phyloP scores from a whole-genome alignment of 2,113 vertebrate genomes.

The Gymnobelideus leadbeateri region DNA sequence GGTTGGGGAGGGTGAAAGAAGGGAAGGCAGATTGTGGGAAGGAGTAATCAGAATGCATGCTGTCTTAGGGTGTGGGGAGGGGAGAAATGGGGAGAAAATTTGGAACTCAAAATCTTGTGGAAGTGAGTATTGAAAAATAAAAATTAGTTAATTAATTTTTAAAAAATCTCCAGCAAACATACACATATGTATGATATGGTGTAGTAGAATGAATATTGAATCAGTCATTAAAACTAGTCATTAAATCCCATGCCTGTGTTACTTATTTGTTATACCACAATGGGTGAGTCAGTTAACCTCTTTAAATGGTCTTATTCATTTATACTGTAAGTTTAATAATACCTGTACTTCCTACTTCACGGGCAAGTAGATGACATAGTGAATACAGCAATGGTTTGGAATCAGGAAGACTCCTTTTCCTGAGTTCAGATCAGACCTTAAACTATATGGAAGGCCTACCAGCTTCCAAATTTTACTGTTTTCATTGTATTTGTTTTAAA shows the following conservation, averaged over 20 bases:
- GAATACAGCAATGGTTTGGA: background rate
- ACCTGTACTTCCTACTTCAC: background rate
- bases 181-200: background rate
- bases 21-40: too few species aligned
- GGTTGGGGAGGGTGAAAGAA: too few species aligned
- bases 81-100: too few species aligned
- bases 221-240: background rate
- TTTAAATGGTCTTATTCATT: background rate
- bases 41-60: too few species aligned
- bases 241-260: background rate
- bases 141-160: too few species aligned
- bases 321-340: background rate
- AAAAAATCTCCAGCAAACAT: background rate
- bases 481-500: constrained; percentile 12
- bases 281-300: background rate
- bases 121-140: too few species aligned
- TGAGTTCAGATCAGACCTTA: too few species aligned
- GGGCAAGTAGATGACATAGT: background rate
- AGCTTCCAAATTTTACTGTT: background rate
- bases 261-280: background rate
- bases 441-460: too few species aligned
- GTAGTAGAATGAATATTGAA: background rate
- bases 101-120: too few species aligned
- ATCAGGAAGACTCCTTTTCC: background rate
- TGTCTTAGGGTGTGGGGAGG: too few species aligned